These are phyloP conservation scores for Myotis daubentonii DNA, from an alignment of 2,797 vertebrate species.

Conservation along the genomic window DNA sequence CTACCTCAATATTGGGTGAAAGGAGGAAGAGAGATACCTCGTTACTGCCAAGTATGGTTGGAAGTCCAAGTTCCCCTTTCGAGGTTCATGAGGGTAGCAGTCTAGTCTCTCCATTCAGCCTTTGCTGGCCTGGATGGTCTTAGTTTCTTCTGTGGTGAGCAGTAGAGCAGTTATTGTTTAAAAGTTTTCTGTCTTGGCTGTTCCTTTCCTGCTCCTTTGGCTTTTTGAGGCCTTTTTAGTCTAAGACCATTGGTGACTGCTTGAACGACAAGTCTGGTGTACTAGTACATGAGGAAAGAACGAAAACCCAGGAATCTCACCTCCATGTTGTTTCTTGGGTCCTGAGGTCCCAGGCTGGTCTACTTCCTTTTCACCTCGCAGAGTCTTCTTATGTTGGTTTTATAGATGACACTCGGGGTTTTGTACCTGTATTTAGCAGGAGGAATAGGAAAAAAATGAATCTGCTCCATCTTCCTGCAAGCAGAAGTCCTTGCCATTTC, in stretches of 20 bases:
- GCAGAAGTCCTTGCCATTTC: neutral
- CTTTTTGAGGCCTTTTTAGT: conserved; percentile 7
- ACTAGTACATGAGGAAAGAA: neutral
- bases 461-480: neutral
- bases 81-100: neutral
- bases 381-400: neutral
- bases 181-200: neutral
- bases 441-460: neutral
- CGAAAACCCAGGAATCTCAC: neutral
- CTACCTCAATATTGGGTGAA: neutral
- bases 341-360: neutral
- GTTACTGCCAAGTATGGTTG: neutral
- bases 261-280: neutral
- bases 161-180: neutral
- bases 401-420: neutral
- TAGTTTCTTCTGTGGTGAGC: neutral
- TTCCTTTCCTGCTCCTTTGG: neutral
- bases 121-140: neutral
- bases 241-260: neutral
- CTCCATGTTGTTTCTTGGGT: neutral
- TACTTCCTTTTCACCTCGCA: neutral
- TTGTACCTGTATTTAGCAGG: neutral
- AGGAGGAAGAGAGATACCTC: neutral
- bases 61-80: neutral
- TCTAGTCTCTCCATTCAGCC: neutral